A percentile compares a stretch with the other conserved stretches of the same genome.
phyloP scores from a whole-genome alignment of 2,888 invertebrate genomes.

The Temnothorax ravouxi region DNA sequence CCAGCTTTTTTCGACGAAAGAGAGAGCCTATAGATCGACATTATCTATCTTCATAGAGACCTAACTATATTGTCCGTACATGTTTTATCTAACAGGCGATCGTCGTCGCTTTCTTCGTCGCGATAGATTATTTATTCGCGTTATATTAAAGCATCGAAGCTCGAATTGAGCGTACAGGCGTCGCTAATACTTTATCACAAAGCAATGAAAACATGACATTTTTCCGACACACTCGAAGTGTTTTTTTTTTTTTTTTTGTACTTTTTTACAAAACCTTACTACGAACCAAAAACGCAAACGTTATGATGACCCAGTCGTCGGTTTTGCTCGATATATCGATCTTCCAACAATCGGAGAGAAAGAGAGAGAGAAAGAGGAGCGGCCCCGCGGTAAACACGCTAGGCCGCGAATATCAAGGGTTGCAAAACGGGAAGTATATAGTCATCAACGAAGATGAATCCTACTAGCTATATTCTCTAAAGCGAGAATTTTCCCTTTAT shows the following conservation, averaged over 20 bases:
- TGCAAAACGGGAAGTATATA: constrained; percentile 57
- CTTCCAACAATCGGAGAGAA: constrained; percentile 70
- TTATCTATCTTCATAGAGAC: neutral
- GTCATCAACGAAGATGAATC: constrained; percentile 13
- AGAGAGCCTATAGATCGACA: constrained; percentile 33
- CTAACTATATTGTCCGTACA: constrained; percentile 37
- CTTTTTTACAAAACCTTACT: neutral
- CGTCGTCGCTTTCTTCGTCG: neutral
- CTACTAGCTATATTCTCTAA: neutral
- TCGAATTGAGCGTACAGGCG: neutral
- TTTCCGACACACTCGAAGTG: neutral
- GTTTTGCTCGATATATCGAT: constrained; percentile 83
- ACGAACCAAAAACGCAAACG: constrained; percentile 34
- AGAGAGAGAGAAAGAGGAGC: constrained; percentile 43
- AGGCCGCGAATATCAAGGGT: constrained; percentile 42
- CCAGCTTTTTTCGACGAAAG: constrained; percentile 30
- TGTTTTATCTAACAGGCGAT: constrained; percentile 38
- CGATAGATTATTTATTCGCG: constrained; percentile 39
- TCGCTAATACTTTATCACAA: neutral
- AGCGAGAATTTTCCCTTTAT: neutral
- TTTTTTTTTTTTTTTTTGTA: neutral
- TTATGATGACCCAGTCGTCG: constrained; percentile 75
- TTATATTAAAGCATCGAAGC: neutral
- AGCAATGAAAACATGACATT: neutral
- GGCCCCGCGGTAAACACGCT: constrained; percentile 51